Conservation (phyloP, 2,797 vertebrate genomes). For the Lepidocolaptes lacrymiger region DNA sequence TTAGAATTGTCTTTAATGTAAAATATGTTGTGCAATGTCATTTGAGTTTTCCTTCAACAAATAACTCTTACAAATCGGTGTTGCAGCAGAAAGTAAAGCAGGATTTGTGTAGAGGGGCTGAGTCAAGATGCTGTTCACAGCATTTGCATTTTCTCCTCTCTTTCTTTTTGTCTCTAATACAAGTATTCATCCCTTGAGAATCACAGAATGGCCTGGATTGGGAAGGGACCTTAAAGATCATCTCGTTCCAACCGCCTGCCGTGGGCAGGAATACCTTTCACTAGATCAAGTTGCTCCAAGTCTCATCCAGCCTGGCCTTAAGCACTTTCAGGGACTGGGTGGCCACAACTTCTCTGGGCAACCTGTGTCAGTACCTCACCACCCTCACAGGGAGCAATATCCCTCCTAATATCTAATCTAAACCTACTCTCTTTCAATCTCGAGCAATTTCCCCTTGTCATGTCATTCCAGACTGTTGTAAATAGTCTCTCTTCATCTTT, state of each 20-base stretch:
- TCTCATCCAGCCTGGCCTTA: background rate
- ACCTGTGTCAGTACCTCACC: background rate
- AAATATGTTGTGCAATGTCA: background rate
- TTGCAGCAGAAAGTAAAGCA: background rate
- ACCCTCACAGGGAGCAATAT: background rate
- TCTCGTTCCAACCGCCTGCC: background rate
- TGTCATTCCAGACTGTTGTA: background rate
- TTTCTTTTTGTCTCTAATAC: background rate
- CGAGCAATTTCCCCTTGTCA: background rate
- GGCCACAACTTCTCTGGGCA: background rate
- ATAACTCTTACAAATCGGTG: background rate
- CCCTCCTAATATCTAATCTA: background rate
- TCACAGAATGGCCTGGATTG: background rate
- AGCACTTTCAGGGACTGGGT: background rate
- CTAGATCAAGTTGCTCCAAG: background rate
- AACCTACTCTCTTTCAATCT: background rate
- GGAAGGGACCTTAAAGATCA: background rate
- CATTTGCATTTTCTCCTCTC: background rate
- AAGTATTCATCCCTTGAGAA: background rate
- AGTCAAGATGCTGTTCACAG: background rate
- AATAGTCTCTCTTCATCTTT: background rate
- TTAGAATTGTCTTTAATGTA: background rate
- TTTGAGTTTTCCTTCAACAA: background rate
- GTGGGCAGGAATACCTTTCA: fast-evolving
- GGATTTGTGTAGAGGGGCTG: background rate